A percentile compares a stretch with the other conserved stretches of the same genome.
Evolutionary conservation across 2,113 vertebrate genomes (phyloP).

Genomic region (cat (Felis catus)): DNA sequence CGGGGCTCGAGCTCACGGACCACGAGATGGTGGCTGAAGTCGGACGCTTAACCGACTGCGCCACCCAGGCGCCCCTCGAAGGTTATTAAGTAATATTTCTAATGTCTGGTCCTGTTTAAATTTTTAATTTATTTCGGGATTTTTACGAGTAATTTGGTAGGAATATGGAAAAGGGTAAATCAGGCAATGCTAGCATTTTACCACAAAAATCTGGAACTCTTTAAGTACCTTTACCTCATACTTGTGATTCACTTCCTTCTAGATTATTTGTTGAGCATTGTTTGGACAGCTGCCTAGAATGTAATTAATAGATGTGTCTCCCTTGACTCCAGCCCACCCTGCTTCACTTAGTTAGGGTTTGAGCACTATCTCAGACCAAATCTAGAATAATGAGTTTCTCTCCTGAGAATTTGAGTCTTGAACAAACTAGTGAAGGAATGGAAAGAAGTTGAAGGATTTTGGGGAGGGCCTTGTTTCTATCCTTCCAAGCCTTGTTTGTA

Average conservation of each 20-base stretch:
- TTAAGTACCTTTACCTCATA: not conserved
- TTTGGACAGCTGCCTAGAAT: not conserved
- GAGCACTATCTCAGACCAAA: not conserved
- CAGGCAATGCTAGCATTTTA: not conserved
- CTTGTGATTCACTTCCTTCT: not conserved
- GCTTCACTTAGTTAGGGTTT: not conserved
- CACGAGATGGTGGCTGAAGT: too few species aligned
- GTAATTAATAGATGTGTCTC: not conserved
- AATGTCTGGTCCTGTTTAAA: not conserved
- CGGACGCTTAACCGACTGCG: too few species aligned
- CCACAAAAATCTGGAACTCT: not conserved
- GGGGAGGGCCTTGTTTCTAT: not conserved
- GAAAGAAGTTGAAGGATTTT: not conserved
- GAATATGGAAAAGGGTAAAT: not conserved
- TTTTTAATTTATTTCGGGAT: not conserved
- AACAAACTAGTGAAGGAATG: not conserved
- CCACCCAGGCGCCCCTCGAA: not conserved
- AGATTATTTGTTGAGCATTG: not conserved
- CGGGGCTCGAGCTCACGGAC: too few species aligned
- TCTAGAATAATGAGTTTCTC: not conserved
- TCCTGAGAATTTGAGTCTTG: not conserved
- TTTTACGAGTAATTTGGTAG: conserved; percentile 1
- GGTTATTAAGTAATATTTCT: not conserved
- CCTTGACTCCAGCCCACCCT: not conserved
- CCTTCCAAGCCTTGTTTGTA: not conserved